phyloP scores from a whole-genome alignment of 2,113 vertebrate genomes.

The Oncorhynchus tshawytscha region DNA sequence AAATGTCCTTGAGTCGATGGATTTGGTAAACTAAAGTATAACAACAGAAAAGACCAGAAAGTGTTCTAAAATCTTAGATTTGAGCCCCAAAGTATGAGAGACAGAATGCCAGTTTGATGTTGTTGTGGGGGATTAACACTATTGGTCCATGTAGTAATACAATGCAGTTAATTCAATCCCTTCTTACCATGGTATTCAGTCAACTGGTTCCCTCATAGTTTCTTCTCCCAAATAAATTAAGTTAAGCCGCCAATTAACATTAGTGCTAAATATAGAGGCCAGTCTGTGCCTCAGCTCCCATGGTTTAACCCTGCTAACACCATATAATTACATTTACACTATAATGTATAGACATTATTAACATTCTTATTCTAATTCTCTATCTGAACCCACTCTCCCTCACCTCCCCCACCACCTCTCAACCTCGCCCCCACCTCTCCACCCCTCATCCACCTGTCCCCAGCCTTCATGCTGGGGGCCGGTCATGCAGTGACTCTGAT shows the following conservation, averaged over 20 bases:
- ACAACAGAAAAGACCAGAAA: neutral
- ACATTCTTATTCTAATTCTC: too few relatives aligned
- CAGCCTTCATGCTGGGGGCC: constrained; percentile 22
- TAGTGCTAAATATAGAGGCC: constrained; percentile 39
- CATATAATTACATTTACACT: too few relatives aligned
- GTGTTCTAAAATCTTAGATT: neutral
- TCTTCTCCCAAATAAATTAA: constrained; percentile 29
- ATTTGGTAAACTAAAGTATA: neutral
- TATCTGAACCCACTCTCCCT: too few relatives aligned
- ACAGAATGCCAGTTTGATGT: neutral
- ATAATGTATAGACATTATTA: too few relatives aligned
- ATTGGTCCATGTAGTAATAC: neutral
- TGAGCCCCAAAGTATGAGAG: neutral
- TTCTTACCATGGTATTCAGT: neutral
- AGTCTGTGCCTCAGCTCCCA: constrained; percentile 4
- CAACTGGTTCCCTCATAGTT: neutral
- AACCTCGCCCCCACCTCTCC: neutral
- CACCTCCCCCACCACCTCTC: constrained; percentile 20
- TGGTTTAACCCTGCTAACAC: too few relatives aligned
- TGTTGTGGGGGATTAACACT: neutral
- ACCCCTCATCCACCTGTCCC: neutral
- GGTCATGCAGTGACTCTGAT: constrained; percentile 70
- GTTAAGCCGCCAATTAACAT: neutral
- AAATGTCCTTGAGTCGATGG: neutral
- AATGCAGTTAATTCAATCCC: neutral